phyloP scores from a whole-genome alignment of 2,113 vertebrate species.

The Laticauda laticaudata region DNA sequence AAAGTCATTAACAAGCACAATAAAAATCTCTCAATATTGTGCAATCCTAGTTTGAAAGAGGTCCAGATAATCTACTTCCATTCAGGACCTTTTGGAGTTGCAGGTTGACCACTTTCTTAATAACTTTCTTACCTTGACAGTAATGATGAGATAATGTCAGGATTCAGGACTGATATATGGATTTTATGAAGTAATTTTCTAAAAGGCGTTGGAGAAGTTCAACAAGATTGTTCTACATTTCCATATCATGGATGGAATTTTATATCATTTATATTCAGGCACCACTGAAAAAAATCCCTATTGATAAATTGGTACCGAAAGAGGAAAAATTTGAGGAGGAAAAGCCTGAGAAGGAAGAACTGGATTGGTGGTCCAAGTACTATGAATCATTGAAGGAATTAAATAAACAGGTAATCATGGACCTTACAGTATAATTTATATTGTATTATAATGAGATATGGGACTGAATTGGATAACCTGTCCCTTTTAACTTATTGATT shows the following conservation, averaged over 20 bases:
- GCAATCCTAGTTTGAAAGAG: neutral
- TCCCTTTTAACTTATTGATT: neutral
- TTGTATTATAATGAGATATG: neutral
- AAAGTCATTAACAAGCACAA: neutral
- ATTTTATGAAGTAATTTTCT: neutral
- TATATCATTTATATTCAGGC: constrained; percentile 56
- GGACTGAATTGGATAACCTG: neutral
- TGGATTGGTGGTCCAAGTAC: constrained; percentile 98
- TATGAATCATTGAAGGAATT: constrained; percentile 85
- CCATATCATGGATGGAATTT: neutral
- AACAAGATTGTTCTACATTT: neutral
- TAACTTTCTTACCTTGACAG: neutral
- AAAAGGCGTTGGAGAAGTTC: neutral
- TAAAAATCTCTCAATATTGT: neutral
- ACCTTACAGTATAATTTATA: neutral
- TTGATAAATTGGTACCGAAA: constrained; percentile 56
- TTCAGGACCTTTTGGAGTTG: neutral
- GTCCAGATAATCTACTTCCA: neutral
- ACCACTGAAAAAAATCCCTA: constrained; percentile 74
- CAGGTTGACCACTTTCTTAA: neutral
- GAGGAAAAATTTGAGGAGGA: constrained; percentile 82
- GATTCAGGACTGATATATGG: neutral
- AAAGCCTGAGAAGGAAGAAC: constrained; percentile 81
- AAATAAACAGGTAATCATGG: constrained; percentile 73
- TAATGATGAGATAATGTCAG: neutral